Evolutionary conservation across 2,888 invertebrate species (phyloP), one percentile per base, ranked within the genome.

Genomic region (Euzophera pinguis): DNA sequence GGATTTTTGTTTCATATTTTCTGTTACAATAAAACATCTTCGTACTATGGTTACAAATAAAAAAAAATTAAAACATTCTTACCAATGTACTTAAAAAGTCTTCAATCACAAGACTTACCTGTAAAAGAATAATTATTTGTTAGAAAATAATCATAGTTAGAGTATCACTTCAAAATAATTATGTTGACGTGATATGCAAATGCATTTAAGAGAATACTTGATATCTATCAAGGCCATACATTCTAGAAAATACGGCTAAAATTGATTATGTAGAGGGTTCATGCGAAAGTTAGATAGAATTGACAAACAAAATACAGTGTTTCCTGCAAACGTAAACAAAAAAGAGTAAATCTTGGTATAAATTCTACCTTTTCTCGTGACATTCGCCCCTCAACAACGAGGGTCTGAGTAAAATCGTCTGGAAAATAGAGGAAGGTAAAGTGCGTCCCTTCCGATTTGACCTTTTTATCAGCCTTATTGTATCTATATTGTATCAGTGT

Each of bases 231-330:
- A 22, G 22, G 22, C 2, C 22, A 22, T 22, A 22, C 5, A 22
- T 22, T 5, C 5, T 22, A 38, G 7, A 4, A 13, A 38, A 6
- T 13, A 4, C 13, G 1, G 5, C 5, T 67, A 54, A 60, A 66
- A 73, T 76, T 73, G 75, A 76, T 76, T 61, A 57, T 62, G 41
- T 50, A 55, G 63, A 74, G 73, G 71, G 62, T 53, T 64, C 58
- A 53, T 39, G 48, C 10, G 37, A 22, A 38, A 17, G 22, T 29
- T 16, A 22, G 22, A 22, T 22, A 22, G 17, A n/a, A 41, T 7
- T n/a, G 38, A 9, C 3, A 42, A 32, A 34, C 22, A 42, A 42
- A 50, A 34, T 34, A 35, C n/a, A 14, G 34, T 8, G 10, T 34
- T 16, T 34, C 8, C 10, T 10, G n/a, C 7, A 37, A 37, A 41